Base-by-base conservation (phyloP, 2,797 vertebrate genomes). In the Gallinago stenura region DNA sequence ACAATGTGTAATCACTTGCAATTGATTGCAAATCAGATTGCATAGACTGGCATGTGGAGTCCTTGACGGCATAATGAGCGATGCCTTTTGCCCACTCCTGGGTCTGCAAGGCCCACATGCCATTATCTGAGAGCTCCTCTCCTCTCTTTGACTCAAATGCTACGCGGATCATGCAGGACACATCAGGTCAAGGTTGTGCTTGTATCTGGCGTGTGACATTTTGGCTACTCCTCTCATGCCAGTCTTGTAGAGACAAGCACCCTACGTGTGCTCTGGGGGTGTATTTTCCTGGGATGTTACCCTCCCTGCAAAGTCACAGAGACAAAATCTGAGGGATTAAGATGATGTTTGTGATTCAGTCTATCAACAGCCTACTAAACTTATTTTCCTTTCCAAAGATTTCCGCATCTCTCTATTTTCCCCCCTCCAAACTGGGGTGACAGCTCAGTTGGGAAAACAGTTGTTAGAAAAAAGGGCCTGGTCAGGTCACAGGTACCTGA, bases 1-100 rank as follows among this genome's bases (percentile, higher is more conserved):
- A 98, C 98, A 98, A 98, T 98, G 97, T 56, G 98, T 96, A 98
- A 98, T 98, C 98, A 98, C 98, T 98, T 96, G 96, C 98, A 96
- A 98, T 98, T 98, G 98, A 98, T 98, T 98, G 98, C 97, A 96
- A 98, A 98, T 98, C 97, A 97, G 97, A 97, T 97, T 87, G 79
- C 94, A 96, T 83, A 98, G 97, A 96, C 87, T 97, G 97, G 95
- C 93, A 92, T 79, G 92, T 19, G 83, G 96, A 96, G 94, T 95
- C 94, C 97, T 96, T 97, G 97, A 97, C 19, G 46, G 95, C 75
- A 46, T 83, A 95, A 95, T 45, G 90, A 94, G 93, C 24, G 9
- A 86, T 77, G 96, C 87, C 92, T 97, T 93, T 93, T 97, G 97
- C 95, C 97, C 93, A 73, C 89, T 90, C 50, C 87, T 0, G 54